Conservation (phyloP, 2,113 vertebrate species). For the Campylorhamphus procurvoides region DNA sequence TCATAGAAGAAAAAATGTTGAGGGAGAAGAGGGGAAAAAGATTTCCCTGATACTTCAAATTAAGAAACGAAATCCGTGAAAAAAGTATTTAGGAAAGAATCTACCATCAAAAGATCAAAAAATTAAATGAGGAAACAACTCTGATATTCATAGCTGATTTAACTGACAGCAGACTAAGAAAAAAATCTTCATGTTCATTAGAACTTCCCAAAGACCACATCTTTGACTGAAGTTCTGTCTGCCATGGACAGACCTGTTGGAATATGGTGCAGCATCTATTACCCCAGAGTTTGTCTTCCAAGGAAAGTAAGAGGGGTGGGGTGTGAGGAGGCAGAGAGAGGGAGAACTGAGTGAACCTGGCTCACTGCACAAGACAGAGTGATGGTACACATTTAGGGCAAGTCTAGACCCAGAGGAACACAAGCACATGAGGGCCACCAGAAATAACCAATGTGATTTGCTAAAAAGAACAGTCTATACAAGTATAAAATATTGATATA, state of each 20-base stretch:
- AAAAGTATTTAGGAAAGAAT: not conserved
- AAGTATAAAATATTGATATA: not conserved
- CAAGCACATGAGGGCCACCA: not conserved
- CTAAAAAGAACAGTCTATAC: not conserved
- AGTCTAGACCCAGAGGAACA: not conserved
- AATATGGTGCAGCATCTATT: not conserved
- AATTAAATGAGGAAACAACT: not conserved
- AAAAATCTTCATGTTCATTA: not conserved
- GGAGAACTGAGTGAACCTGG: not conserved
- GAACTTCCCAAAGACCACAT: not conserved
- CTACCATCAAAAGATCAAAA: not conserved
- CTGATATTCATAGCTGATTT: not conserved
- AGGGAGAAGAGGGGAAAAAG: accelerated
- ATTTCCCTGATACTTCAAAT: not conserved
- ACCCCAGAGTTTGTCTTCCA: not conserved
- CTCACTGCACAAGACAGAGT: not conserved
- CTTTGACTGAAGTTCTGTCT: not conserved
- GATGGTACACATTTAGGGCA: not conserved
- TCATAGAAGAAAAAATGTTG: not conserved
- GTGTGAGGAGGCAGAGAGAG: not conserved
- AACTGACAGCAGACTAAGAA: not conserved
- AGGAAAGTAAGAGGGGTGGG: not conserved
- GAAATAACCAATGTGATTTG: not conserved
- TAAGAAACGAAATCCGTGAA: not conserved
- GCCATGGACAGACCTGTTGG: not conserved